phyloP scores from a whole-genome alignment of 2,113 vertebrate species.

The Micronisus gabar region DNA sequence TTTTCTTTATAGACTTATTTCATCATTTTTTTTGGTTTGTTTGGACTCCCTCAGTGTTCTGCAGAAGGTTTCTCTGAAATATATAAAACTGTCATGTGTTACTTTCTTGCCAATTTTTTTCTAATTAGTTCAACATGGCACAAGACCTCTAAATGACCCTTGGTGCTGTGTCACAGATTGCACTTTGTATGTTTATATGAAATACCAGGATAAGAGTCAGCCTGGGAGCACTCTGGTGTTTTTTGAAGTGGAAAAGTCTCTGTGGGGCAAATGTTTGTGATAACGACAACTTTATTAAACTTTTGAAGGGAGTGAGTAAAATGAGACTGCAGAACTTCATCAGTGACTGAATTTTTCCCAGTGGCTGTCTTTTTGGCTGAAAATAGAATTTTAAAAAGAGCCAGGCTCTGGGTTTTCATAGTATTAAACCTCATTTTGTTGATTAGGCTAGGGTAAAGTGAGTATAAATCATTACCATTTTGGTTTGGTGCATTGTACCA shows the following conservation, averaged over 20 bases:
- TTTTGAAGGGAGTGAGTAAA: slow-evolving; percentile 18
- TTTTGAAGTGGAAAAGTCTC: slow-evolving; percentile 39
- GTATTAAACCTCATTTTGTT: not conserved
- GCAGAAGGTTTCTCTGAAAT: slow-evolving; percentile 17
- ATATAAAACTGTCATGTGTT: not conserved
- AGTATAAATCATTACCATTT: not conserved
- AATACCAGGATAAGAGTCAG: slow-evolving; percentile 34
- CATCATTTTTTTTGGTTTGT: not conserved
- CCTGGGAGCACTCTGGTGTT: slow-evolving; percentile 1
- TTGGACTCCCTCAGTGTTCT: not conserved
- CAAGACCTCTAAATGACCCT: slow-evolving; percentile 20
- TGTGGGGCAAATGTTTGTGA: slow-evolving; percentile 30
- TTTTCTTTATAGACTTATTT: not conserved
- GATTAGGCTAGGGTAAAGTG: not conserved
- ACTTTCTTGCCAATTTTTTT: not conserved
- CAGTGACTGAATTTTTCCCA: not conserved
- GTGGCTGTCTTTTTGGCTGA: not conserved
- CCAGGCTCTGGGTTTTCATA: not conserved
- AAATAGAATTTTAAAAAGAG: not conserved
- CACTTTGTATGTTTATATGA: slow-evolving; percentile 16
- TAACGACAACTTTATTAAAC: slow-evolving; percentile 37
- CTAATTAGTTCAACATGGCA: slow-evolving; percentile 49
- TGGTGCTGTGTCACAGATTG: slow-evolving; percentile 47
- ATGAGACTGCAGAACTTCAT: not conserved
- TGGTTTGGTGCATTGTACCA: not conserved